Evolutionary conservation across 1,140 invertebrate genomes (phyloP).

Genomic region (Drosophila takahashii): DNA sequence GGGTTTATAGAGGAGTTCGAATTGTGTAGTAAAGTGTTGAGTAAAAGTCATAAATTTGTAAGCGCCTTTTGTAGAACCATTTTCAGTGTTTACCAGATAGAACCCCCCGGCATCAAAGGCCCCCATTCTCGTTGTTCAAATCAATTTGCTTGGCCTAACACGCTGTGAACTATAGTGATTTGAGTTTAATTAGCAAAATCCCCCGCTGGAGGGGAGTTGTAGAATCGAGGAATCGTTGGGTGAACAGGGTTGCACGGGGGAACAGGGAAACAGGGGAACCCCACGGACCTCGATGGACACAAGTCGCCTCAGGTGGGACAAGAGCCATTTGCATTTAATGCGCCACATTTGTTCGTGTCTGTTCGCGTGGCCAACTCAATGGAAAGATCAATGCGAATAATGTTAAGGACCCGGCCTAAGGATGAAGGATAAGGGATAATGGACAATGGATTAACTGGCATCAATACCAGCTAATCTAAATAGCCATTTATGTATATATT

Average conservation of each 20-base stretch:
- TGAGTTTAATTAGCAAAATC: constrained; percentile 71
- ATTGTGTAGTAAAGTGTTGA: not conserved
- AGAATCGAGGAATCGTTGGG: not conserved
- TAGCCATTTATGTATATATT: too few relatives aligned
- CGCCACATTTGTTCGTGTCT: constrained; percentile 58
- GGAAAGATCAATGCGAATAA: constrained; percentile 38
- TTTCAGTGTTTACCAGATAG: constrained; percentile 3
- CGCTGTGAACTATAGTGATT: constrained; percentile 59
- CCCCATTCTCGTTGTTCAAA: constrained; percentile 42
- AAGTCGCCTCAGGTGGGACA: constrained; percentile 55
- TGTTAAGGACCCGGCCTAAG: constrained; percentile 11
- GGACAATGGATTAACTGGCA: too few relatives aligned
- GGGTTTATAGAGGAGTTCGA: too few relatives aligned
- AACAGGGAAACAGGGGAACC: not conserved
- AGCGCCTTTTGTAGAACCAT: not conserved
- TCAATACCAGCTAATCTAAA: too few relatives aligned
- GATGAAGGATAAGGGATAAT: constrained; percentile 1
- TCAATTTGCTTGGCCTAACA: constrained; percentile 64
- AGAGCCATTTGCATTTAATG: constrained; percentile 70
- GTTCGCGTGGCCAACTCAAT: constrained; percentile 41
- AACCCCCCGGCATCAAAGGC: constrained; percentile 3
- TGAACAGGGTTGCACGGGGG: not conserved
- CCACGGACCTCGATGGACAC: constrained; percentile 3
- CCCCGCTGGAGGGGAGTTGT: constrained; percentile 13
- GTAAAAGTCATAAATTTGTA: not conserved